Percentiles rank a stretch among this genome's conserved stretches.
phyloP scores from a whole-genome alignment of 1,140 invertebrate genomes.

The Lycorma delicatula region DNA sequence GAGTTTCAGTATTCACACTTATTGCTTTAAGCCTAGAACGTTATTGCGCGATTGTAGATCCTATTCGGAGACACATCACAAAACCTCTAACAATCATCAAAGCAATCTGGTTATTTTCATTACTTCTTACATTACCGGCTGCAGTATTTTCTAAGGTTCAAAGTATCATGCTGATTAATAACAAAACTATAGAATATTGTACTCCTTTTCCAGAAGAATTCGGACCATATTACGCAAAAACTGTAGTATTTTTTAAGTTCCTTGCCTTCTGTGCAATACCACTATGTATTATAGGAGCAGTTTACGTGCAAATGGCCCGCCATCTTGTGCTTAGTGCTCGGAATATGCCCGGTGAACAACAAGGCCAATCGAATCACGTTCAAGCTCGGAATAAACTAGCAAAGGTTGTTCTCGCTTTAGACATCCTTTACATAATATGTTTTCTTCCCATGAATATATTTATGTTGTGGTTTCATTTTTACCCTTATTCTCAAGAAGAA shows the following conservation, averaged over 20 bases:
- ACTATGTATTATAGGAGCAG: constrained; percentile 68
- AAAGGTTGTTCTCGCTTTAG: constrained; percentile 82
- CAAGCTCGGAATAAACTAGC: constrained; percentile 61
- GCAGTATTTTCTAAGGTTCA: constrained; percentile 61
- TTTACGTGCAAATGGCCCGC: constrained; percentile 81
- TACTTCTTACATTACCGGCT: constrained; percentile 68
- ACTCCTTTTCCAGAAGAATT: constrained; percentile 50
- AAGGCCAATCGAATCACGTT: constrained; percentile 48
- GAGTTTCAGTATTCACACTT: constrained; percentile 86
- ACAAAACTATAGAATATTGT: constrained; percentile 52
- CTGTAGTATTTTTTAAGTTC: constrained; percentile 48
- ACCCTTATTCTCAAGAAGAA: constrained; percentile 53
- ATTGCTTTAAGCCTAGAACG: constrained; percentile 82
- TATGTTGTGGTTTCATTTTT: constrained; percentile 76
- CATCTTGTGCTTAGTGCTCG: constrained; percentile 68
- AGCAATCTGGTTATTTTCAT: constrained; percentile 74
- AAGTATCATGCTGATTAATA: constrained; percentile 38
- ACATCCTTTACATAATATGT: constrained; percentile 82
- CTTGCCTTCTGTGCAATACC: constrained; percentile 80
- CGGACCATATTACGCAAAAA: constrained; percentile 42
- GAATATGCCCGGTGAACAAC: constrained; percentile 68
- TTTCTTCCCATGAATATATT: constrained; percentile 80
- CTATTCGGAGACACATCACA: constrained; percentile 57
- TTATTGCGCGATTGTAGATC: constrained; percentile 83
- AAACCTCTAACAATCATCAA: constrained; percentile 40